phyloP scores from a whole-genome alignment of 2,113 vertebrate genomes.

The Oreocharis arfaki region DNA sequence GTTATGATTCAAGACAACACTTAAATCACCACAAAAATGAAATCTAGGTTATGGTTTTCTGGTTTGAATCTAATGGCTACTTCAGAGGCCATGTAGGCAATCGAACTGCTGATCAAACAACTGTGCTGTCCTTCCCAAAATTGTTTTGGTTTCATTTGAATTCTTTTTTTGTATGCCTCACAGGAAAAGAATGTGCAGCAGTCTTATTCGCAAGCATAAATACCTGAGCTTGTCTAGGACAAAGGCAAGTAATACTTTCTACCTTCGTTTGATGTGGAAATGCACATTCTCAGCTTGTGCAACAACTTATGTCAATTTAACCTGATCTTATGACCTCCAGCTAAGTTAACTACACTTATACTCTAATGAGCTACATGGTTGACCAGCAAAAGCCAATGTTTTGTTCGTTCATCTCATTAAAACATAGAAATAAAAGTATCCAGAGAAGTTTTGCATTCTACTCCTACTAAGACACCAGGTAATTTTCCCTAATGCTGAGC shows the following conservation, averaged over 20 bases:
- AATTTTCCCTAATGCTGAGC: not conserved
- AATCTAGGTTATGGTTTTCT: not conserved
- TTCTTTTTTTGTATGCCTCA: not conserved
- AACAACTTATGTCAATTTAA: not conserved
- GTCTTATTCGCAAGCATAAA: not conserved
- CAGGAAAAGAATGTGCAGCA: not conserved
- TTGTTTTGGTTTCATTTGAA: conserved; percentile 13
- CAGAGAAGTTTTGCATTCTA: not conserved
- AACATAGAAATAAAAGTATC: not conserved
- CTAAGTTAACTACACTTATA: not conserved
- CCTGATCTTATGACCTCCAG: not conserved
- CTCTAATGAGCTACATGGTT: not conserved
- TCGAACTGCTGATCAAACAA: not conserved
- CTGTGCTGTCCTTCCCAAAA: not conserved
- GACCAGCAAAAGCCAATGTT: not conserved
- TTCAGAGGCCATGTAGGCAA: not conserved
- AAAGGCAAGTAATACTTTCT: not conserved
- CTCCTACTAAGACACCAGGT: not conserved
- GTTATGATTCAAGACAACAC: not conserved
- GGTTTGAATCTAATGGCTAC: not conserved
- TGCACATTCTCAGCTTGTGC: not conserved
- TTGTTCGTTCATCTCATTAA: not conserved
- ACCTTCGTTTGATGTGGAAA: conserved; percentile 4
- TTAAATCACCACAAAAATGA: conserved; percentile 1
- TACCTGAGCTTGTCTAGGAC: not conserved